Base-by-base conservation (phyloP, 2,113 vertebrate species). In the Pangasianodon gigas region DNA sequence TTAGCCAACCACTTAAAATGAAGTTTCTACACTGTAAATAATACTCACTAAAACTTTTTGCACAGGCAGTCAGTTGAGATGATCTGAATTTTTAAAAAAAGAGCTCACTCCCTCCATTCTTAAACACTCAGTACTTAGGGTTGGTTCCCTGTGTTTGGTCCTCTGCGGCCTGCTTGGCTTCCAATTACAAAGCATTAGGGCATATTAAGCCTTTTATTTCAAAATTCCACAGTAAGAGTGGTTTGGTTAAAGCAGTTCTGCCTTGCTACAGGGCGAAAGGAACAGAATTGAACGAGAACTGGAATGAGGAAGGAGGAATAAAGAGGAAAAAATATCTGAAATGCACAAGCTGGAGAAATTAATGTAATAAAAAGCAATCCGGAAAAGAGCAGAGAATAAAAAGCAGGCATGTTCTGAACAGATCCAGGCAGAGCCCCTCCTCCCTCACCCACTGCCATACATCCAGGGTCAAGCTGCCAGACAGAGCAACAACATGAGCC, bases 171-270 rank as follows among this genome's bases (percentile, higher is more conserved):
- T 69, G 85, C 92, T 91, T 90, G 92, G 91, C 92, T 90, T 88
- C 91, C 51, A 77, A 93, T 90, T 90, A 92, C 90, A 93, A 91
- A 92, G 92, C 92, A 89, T 93, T 87, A 91, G 89, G 90, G 91
- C 56, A 91, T 92, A 93, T 77, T 8, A 89, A 93, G 93, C 88
- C 88, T 93, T 92, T 93, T 91, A 93, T 93, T 92, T 94, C 90
- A 90, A 89, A 92, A 95, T 94, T 93, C 93, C 92, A 94, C 21
- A 89, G 94, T 94, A 84, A 88, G 54, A 92, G 93, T 88, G 94
- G 95, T 94, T 89, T 51, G 88, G 86, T 80, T 51, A 90, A 92
- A 91, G 92, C 91, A 94, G 93, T 91, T 87, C 77, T 77, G 89
- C 67, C 86, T 88, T 75, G 62, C 89, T 87, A 82, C 85, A 90